phyloP scores from a whole-genome alignment of 2,113 vertebrate genomes.

The Oreochromis spilurus region DNA sequence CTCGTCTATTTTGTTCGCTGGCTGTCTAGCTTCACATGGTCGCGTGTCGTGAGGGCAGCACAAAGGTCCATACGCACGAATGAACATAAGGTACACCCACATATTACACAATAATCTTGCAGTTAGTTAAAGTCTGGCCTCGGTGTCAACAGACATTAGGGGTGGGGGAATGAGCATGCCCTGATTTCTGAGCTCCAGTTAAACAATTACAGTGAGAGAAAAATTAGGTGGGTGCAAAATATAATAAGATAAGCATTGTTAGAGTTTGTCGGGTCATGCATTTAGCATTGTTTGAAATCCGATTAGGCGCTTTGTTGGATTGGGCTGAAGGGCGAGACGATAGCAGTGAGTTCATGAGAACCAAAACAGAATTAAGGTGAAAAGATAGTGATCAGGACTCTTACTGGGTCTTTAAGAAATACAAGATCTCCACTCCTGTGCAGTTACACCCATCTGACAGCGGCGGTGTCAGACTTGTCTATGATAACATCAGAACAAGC shows the following conservation, averaged over 20 bases:
- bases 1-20: no score
- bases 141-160: neutral
- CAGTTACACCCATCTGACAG: neutral
- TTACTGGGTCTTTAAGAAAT: neutral
- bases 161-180: neutral
- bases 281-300: neutral
- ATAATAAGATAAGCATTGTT: slow-evolving; percentile 37
- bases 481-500: neutral
- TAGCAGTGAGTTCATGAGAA: neutral
- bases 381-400: neutral
- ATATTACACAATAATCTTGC: slow-evolving; percentile 20
- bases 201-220: neutral
- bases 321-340: neutral
- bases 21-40: neutral
- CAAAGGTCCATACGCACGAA: neutral
- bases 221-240: neutral
- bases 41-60: neutral
- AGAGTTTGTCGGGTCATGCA: neutral
- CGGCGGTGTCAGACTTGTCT: neutral
- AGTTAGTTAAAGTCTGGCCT: neutral
- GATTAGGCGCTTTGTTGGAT: neutral
- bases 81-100: neutral
- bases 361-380: neutral
- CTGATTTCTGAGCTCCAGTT: slow-evolving; percentile 5
- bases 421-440: neutral